Conservation (phyloP, 1,140 invertebrate species). For the Diorhabda elongata region DNA sequence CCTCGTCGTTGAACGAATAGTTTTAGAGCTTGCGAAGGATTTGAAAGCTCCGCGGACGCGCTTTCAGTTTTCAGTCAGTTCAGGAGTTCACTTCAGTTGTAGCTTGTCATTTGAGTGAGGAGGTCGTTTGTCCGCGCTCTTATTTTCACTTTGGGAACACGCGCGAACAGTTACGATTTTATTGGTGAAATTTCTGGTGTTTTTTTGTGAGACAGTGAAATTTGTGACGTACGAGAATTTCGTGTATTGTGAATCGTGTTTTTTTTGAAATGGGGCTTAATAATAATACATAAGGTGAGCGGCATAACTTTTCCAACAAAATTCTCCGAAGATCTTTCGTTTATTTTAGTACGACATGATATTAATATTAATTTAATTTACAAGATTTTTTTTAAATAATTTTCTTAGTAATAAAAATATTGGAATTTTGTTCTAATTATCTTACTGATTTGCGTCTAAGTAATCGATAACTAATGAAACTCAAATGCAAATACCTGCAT, state of each 20-base stretch:
- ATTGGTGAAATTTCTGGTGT: not conserved
- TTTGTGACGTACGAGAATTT: conserved; percentile 1
- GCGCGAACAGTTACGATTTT: not conserved
- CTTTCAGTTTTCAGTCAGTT: conserved; percentile 2
- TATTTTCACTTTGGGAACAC: not conserved
- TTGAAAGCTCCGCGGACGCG: not conserved
- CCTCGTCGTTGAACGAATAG: too few species aligned
- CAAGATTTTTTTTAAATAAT: too few species aligned
- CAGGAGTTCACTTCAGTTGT: not conserved
- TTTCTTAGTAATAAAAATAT: too few species aligned
- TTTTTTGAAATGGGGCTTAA: not conserved
- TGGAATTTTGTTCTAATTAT: too few species aligned
- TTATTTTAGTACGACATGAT: too few species aligned
- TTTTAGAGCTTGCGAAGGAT: not conserved
- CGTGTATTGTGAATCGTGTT: not conserved
- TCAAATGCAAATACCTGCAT: too few species aligned
- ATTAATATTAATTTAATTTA: too few species aligned
- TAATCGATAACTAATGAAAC: too few species aligned
- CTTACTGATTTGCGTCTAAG: too few species aligned
- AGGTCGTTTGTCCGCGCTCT: not conserved
- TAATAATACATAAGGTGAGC: not conserved
- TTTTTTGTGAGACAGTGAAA: not conserved
- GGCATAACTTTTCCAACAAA: too few species aligned
- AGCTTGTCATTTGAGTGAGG: not conserved
- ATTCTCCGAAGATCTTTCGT: too few species aligned